Evolutionary conservation across 2,888 invertebrate species (phyloP).

Genomic region (Mycalesis mineus): DNA sequence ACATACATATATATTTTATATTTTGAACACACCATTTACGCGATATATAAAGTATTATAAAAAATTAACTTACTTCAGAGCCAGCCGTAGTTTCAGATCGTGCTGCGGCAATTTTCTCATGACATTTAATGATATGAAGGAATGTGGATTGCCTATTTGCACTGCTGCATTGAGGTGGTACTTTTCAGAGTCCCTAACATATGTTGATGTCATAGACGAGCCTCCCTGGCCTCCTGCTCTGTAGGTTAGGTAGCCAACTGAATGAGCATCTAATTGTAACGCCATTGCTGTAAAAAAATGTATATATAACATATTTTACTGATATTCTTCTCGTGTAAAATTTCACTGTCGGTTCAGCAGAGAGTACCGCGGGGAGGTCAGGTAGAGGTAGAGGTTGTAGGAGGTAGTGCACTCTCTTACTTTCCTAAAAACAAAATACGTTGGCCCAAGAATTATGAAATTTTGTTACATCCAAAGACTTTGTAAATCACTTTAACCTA

Average conservation of each 20-base stretch:
- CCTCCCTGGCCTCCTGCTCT: conserved; percentile 81
- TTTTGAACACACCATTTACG: too few species aligned
- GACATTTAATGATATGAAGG: conserved; percentile 85
- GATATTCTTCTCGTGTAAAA: too few species aligned
- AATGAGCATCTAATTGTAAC: conserved; percentile 90
- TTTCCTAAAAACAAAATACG: too few species aligned
- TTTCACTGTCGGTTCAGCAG: too few species aligned
- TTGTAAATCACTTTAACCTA: too few species aligned
- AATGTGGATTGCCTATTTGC: conserved; percentile 90
- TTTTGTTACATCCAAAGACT: too few species aligned
- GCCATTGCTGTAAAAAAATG: conserved; percentile 81
- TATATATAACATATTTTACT: not conserved
- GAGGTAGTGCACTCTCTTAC: too few species aligned
- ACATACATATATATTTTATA: too few species aligned
- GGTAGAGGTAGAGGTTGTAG: too few species aligned
- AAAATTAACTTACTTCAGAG: conserved; percentile 83
- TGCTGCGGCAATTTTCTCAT: conserved; percentile 88
- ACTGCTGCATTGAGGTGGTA: conserved; percentile 83
- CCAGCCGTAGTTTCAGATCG: conserved; percentile 86
- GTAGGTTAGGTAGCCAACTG: conserved; percentile 92
- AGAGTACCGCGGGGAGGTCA: too few species aligned
- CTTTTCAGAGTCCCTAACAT: conserved; percentile 86
- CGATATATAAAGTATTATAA: too few species aligned
- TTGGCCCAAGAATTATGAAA: too few species aligned
- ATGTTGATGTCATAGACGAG: conserved; percentile 88